Evolutionary conservation across 2,797 vertebrate genomes (phyloP), one percentile per base, ranked within the genome.

Genomic region (Smutsia gigantea): DNA sequence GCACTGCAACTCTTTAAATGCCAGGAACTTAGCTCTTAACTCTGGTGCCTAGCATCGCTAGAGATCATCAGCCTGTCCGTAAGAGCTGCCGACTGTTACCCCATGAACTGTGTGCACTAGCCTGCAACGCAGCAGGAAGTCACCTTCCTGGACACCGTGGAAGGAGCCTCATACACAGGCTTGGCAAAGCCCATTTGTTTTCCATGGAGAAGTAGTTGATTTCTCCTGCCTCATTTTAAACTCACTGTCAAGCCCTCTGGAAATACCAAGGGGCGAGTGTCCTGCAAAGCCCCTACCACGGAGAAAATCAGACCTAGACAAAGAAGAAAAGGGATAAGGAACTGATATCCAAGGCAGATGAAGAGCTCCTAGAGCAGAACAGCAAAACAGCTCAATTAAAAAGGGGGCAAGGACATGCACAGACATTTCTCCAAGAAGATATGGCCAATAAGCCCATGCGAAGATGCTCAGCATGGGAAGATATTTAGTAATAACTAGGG

Each of bases 1-100:
- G 59, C 71, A 94, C 4, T 31, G n/a, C 83, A 96, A 89, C 21
- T 81, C 68, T 91, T 78, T 51, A 82, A 69, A 64, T 85, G 82
- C 21, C 89, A 25, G 59, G 72, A 51, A 51, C 27, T 0, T 13
- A 77, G 49, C 51, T 74, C 82, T 37, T 57, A 82, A 59, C 23
- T 81, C 82, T 75, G 39, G 23, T 59, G n/a, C 15, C 49, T 84
- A 9, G 29, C 25, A 4, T 5, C 29, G 31, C 39, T 64, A 31
- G 51, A 89, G 57, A 55, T 7, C 0, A 0, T n/a, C 15, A 49
- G 82, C 59, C 21, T 17, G 53, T 64, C 21, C 10, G 29, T 3
- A 57, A 53, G n/a, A 78, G 27, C 2, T 51, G 59, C 63, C 21
- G 7, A 9, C 19, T n/a, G 5, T 59, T 3, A 11, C 37, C 71